phyloP scores from a whole-genome alignment of 1,140 invertebrate species.

The Panagrolaimus sp. region DNA sequence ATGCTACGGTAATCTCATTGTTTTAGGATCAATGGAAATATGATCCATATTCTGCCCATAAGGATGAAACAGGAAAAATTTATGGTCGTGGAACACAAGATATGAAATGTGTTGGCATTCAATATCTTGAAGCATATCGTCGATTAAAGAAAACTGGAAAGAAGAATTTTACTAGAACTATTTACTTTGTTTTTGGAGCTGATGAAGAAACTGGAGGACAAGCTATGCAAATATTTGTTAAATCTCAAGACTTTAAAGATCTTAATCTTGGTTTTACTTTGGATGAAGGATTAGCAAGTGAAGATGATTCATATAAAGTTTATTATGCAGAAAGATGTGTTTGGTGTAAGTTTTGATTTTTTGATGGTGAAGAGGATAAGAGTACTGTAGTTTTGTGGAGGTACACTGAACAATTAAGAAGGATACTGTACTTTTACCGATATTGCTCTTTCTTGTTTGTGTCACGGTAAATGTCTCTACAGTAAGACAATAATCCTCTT shows the following conservation, averaged over 20 bases:
- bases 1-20: neutral
- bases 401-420: too few species aligned
- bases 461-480: neutral
- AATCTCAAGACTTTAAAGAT: conserved; percentile 71
- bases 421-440: too few species aligned
- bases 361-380: neutral
- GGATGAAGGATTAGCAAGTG: conserved; percentile 71
- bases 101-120: conserved; percentile 54
- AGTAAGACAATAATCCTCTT: neutral
- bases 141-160: conserved; percentile 66
- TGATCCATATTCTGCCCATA: conserved; percentile 73
- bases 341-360: conserved; percentile 62
- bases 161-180: conserved; percentile 65
- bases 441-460: conserved; percentile 7
- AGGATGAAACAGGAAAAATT: conserved; percentile 74
- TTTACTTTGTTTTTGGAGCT: conserved; percentile 73
- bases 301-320: conserved; percentile 66
- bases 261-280: conserved; percentile 83
- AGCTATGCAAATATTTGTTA: conserved; percentile 77
- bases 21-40: conserved; percentile 67
- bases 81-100: conserved; percentile 73
- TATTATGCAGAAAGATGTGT: conserved; percentile 73
- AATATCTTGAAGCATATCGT: conserved; percentile 72
- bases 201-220: conserved; percentile 83
- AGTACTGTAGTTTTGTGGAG: too few species aligned